These are phyloP conservation scores for Neodiprion pinetum DNA, from an alignment of 1,140 invertebrate genomes.

Conservation along the genomic window DNA sequence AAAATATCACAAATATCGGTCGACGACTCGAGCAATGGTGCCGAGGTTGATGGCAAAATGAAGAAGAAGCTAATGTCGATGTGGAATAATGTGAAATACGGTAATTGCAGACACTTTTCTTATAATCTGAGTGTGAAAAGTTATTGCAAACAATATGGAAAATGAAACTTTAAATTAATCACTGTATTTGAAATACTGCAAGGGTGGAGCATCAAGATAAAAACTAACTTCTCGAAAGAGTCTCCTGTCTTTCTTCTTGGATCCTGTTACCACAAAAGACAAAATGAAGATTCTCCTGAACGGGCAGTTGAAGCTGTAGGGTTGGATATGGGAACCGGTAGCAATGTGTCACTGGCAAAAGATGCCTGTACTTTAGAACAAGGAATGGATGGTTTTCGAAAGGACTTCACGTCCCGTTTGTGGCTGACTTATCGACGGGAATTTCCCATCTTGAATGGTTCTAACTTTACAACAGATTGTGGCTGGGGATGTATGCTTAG, in stretches of 20 bases:
- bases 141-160: neutral
- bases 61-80: conserved; percentile 82
- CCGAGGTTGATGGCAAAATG: conserved; percentile 75
- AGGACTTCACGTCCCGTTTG: conserved; percentile 77
- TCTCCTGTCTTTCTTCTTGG: conserved; percentile 86
- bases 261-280: conserved; percentile 80
- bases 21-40: conserved; percentile 48
- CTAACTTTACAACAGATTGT: conserved; percentile 81
- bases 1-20: conserved; percentile 39
- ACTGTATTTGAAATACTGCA: conserved; percentile 21
- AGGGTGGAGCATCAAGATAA: conserved; percentile 80
- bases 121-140: no score
- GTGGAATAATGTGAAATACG: conserved; percentile 93
- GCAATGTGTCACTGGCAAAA: conserved; percentile 47
- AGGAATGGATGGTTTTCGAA: conserved; percentile 77
- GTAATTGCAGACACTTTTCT: conserved; percentile 54
- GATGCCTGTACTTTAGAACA: conserved; percentile 51
- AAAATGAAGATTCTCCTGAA: conserved; percentile 66
- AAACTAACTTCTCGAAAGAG: conserved; percentile 85
- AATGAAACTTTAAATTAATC: neutral
- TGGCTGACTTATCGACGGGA: conserved; percentile 87
- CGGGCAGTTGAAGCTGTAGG: conserved; percentile 67
- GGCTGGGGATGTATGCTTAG: conserved; percentile 91
- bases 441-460: conserved; percentile 79
- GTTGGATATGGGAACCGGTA: conserved; percentile 47